phyloP scores from a whole-genome alignment of 2,797 vertebrate genomes.

The Pteropus rufus region DNA sequence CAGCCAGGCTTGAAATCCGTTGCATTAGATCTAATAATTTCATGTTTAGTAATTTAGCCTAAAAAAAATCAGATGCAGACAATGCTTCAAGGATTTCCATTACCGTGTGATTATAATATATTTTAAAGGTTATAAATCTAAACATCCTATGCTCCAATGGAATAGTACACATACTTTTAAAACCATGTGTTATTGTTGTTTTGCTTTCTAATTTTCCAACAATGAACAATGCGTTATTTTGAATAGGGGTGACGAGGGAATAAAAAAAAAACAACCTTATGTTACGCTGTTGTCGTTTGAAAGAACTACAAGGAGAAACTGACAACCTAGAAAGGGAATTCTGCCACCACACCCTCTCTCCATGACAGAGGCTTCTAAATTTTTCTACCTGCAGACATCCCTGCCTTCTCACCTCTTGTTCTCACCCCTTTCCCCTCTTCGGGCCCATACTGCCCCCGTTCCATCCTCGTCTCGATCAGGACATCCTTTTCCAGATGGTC shows the following conservation, averaged over 20 bases:
- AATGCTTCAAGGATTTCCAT: not conserved
- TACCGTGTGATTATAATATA: not conserved
- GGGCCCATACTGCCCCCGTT: not conserved
- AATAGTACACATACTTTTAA: not conserved
- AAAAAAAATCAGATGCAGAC: not conserved
- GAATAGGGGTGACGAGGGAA: not conserved
- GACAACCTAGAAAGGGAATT: not conserved
- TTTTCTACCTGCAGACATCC: too few species aligned
- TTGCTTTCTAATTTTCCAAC: not conserved
- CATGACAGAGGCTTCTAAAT: not conserved
- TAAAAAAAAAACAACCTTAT: not conserved
- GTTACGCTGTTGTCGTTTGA: not conserved
- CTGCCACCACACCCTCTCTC: not conserved
- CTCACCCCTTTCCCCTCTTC: not conserved
- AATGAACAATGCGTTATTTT: not conserved
- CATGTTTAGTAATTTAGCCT: not conserved
- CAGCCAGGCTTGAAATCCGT: not conserved
- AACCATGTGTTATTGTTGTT: not conserved
- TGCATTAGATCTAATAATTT: not conserved
- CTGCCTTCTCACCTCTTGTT: not conserved
- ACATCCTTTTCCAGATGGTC: not conserved
- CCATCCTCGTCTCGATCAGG: not conserved
- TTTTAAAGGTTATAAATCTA: not conserved
- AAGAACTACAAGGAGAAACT: not conserved
- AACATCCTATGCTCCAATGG: not conserved